Conservation (phyloP, 53 echinoderm and acorn worm species). For the Echinometra lucunter region DNA sequence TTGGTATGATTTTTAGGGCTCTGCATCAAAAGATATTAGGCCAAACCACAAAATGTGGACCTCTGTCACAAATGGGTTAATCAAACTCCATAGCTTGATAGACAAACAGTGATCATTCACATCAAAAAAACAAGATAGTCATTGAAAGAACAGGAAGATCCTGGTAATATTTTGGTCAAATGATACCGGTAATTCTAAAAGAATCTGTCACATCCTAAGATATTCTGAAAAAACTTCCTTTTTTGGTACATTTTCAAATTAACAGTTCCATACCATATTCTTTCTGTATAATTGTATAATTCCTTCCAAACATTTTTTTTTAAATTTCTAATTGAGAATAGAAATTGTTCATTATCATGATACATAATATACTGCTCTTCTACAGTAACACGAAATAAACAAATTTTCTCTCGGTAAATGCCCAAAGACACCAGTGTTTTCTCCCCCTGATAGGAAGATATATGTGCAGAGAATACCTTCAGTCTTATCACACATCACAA, state of each 20-base stretch:
- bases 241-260: not conserved
- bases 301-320: not conserved
- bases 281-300: not conserved
- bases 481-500: not conserved
- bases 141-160: not conserved
- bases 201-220: not conserved
- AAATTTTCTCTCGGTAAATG: not conserved
- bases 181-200: not conserved
- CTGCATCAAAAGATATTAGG: too few species aligned
- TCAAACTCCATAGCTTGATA: slow-evolving; percentile 8
- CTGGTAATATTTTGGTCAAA: not conserved
- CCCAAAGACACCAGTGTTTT: not conserved
- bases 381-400: not conserved
- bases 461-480: not conserved
- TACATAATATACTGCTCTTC: not conserved
- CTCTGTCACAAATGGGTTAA: too few species aligned
- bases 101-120: not conserved
- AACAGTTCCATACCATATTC: not conserved
- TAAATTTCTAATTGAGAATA: too few species aligned
- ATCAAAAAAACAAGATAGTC: not conserved
- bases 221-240: not conserved
- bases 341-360: not conserved
- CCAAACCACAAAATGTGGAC: too few species aligned
- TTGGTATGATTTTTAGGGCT: too few species aligned
- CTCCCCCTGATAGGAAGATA: not conserved